Evolutionary conservation across 2,797 vertebrate species (phyloP).

Genomic region (Enteromius treurensis): DNA sequence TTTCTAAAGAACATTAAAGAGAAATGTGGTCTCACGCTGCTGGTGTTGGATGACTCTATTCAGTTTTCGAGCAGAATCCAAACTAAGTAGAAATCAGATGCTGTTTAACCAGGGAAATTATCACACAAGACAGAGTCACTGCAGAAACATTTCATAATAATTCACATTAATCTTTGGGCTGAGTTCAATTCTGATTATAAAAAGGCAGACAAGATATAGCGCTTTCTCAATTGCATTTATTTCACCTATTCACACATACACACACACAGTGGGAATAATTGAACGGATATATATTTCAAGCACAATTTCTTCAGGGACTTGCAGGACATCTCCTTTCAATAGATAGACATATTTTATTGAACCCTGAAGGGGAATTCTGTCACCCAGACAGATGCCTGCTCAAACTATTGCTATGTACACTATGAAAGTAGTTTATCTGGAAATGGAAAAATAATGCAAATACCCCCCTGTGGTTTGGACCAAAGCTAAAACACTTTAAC

Average conservation of each 20-base stretch:
- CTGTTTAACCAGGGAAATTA: conserved; percentile 12
- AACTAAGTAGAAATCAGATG: background rate
- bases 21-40: conserved; percentile 84
- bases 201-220: conserved; percentile 39
- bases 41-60: conserved; percentile 55
- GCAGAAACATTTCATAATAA: conserved; percentile 1
- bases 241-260: background rate
- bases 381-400: background rate
- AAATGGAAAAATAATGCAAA: background rate
- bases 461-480: background rate
- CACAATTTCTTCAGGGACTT: conserved; percentile 11
- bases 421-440: background rate
- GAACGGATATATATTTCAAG: conserved; percentile 16
- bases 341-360: background rate
- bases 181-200: conserved; percentile 26
- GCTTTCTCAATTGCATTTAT: conserved; percentile 52
- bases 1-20: conserved; percentile 84
- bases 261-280: conserved; percentile 2
- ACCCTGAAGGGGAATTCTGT: conserved; percentile 8
- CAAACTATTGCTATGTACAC: background rate
- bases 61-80: no score
- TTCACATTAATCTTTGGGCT: background rate
- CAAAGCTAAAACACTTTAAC: background rate
- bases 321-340: background rate
- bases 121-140: conserved; percentile 16